Percentiles rank a stretch among this genome's conserved stretches.
phyloP scores from a whole-genome alignment of 2,113 vertebrate genomes.

The Chrysemys picta region DNA sequence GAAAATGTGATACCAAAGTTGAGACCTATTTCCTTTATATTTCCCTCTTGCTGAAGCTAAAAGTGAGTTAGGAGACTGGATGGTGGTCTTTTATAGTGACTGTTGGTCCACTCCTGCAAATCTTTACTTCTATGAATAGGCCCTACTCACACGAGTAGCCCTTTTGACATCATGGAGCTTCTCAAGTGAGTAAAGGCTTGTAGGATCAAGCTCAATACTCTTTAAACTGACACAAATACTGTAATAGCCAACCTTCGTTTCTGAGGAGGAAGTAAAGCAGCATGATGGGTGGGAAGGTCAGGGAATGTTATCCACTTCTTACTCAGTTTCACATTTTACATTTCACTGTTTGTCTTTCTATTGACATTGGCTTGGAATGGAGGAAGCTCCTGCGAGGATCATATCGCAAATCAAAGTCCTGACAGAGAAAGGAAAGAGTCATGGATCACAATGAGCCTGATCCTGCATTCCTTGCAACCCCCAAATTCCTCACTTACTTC shows the following conservation, averaged over 20 bases:
- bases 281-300: constrained; percentile 66
- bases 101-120: not conserved
- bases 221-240: constrained; percentile 63
- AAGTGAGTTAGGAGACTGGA: not conserved
- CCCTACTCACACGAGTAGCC: not conserved
- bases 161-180: not conserved
- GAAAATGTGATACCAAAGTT: not conserved
- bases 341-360: constrained; percentile 48
- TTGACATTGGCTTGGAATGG: constrained; percentile 61
- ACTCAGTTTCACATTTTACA: constrained; percentile 24
- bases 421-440: constrained; percentile 31
- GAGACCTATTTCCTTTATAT: not conserved
- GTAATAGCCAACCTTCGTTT: constrained; percentile 22
- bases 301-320: constrained; percentile 50
- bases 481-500: not conserved
- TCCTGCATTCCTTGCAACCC: not conserved
- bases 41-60: accelerated
- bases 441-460: constrained; percentile 18
- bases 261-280: constrained; percentile 57
- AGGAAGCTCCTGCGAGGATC: constrained; percentile 49
- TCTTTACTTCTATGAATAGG: not conserved
- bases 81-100: not conserved
- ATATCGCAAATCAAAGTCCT: constrained; percentile 41
- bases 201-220: constrained; percentile 24
- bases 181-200: constrained; percentile 40